Base-by-base conservation (phyloP, 2,888 invertebrate genomes). In the Trisateles emortualis region DNA sequence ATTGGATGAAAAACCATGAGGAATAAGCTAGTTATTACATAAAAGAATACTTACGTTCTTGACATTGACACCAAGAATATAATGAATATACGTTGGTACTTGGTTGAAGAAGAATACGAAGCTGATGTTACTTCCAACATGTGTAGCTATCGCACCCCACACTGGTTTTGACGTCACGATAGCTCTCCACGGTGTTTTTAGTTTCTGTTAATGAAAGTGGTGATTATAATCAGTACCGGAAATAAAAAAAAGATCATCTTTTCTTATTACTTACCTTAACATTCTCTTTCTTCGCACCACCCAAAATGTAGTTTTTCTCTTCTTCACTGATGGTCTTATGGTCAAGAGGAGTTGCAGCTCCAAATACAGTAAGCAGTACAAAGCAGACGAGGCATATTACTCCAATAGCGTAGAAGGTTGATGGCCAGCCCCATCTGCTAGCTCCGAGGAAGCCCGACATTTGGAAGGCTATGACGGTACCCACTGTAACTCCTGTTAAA, bases 41-140 rank as follows among this genome's bases (percentile, higher is more conserved):
- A 26, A 24, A 16, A 11, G 6, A 10, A 46, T 38, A 71, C 78
- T 77, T 54, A 85, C 86, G 26, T 61, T 78, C 90, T 67, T 95
- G 70, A 85, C 68, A 48, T 84, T 50, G 59, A 93, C 94, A 9
- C 89, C 80, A 24, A 95, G 85, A 3, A 95, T 93, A 22, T 92
- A 88, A 56, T 92, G 92, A 82, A 96, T 93, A 72, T 95, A 96
- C 0, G 94, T 91, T 0, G 96, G 95, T 32, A 95, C 94, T 78
- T 95, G 94, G 0, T 95, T 95, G 26, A 95, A 84, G 35, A 95
- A 83, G 65, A 95, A 95, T 82, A 94, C 94, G 72, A 94, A 95
- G 0, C 93, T 93, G 84, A 94, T 93, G 26, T 93, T 64, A 87
- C 74, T 35, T 93, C 95, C 52, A 79, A 94, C 13, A 93, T 87